phyloP scores from a whole-genome alignment of 2,888 invertebrate species.

The Eristalis pertinax region DNA sequence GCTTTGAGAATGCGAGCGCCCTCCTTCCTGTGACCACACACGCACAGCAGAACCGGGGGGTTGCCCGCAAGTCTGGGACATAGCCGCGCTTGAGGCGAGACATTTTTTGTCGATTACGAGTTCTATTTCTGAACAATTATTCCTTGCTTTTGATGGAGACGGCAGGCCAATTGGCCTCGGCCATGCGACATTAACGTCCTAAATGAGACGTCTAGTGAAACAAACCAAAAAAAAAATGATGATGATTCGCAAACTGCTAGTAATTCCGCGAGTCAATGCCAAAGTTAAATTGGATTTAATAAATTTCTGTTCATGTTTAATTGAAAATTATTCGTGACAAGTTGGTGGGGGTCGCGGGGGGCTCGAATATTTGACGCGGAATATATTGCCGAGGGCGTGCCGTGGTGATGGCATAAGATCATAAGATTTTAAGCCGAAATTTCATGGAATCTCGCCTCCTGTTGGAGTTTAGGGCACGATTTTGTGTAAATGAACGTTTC shows the following conservation, averaged over 20 bases:
- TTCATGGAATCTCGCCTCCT: too few relatives aligned
- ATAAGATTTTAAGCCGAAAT: too few relatives aligned
- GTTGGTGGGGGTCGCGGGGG: too few relatives aligned
- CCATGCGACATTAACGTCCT: not conserved
- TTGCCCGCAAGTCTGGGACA: not conserved
- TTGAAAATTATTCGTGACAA: too few relatives aligned
- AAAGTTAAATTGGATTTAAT: too few relatives aligned
- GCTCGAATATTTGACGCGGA: too few relatives aligned
- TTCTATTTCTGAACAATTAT: not conserved
- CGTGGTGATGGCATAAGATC: too few relatives aligned
- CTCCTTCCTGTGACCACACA: not conserved
- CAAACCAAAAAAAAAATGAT: not conserved
- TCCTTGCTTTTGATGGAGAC: not conserved
- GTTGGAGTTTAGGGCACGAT: too few relatives aligned
- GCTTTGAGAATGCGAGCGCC: not conserved
- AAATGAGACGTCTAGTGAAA: not conserved
- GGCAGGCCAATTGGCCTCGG: constrained; percentile 7
- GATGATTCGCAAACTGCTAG: too few relatives aligned
- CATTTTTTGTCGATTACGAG: not conserved
- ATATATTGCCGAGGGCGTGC: too few relatives aligned
- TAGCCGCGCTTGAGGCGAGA: not conserved
- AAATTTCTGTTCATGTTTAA: too few relatives aligned
- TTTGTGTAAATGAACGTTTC: not conserved
- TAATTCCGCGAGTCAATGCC: too few relatives aligned
- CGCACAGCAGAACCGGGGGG: not conserved